phyloP scores from a whole-genome alignment of 2,113 vertebrate genomes.

The Bos taurus region ARS-UCD2.0 NC_037342.1:66535001-66535500 shows the following conservation, averaged over 20 bases:
- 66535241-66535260: not conserved
- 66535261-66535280: not conserved
- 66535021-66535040: not conserved
- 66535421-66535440: accelerated
- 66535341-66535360: too few relatives aligned
- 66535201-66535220: not conserved
- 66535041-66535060: not conserved
- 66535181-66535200: not conserved
- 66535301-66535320: not conserved
- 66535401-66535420: not conserved
- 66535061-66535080: not conserved
- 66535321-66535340: not conserved
- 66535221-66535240: not conserved
- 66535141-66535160: not conserved
- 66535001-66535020: not conserved
- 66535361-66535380: not conserved
- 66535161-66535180: not conserved
- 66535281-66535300: not conserved
- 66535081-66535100: not conserved
- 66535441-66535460: not conserved
- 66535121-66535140: not conserved
- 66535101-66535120: not conserved
- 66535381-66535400: not conserved
- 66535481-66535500: not conserved
- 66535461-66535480: too few relatives aligned